These are phyloP conservation scores for Listrodromus nycthemerus DNA, from an alignment of 2,888 invertebrate genomes.

Conservation along the genomic window DNA sequence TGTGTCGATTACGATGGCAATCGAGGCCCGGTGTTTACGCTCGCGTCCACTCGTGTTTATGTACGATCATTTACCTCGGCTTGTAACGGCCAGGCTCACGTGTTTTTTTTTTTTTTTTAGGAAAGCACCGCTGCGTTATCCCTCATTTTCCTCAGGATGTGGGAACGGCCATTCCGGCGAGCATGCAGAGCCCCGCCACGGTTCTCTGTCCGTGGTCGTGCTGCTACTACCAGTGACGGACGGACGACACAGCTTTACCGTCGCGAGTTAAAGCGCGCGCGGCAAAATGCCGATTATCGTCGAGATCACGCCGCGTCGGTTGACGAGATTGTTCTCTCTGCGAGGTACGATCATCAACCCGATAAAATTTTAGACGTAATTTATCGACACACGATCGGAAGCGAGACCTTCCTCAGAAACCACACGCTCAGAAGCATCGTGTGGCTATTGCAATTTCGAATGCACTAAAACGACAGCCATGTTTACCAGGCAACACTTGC, in stretches of 20 bases:
- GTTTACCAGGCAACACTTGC: constrained; percentile 75
- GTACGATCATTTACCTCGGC: constrained; percentile 51
- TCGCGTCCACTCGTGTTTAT: constrained; percentile 20
- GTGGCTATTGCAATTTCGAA: constrained; percentile 77
- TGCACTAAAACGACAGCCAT: constrained; percentile 76
- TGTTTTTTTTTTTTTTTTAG: constrained; percentile 24
- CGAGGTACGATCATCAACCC: not conserved
- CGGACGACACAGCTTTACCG: constrained; percentile 21
- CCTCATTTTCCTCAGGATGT: constrained; percentile 73
- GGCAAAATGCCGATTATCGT: constrained; percentile 66
- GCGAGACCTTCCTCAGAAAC: not conserved
- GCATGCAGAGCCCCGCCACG: constrained; percentile 78
- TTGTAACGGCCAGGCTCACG: constrained; percentile 58
- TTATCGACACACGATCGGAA: constrained; percentile 32
- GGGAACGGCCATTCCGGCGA: constrained; percentile 79
- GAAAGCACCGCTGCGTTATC: constrained; percentile 74
- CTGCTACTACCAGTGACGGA: constrained; percentile 18
- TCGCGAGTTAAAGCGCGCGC: constrained; percentile 64
- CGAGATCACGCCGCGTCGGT: constrained; percentile 9
- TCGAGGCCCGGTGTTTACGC: constrained; percentile 26
- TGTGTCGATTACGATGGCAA: constrained; percentile 6
- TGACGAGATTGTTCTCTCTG: not conserved
- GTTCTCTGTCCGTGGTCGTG: constrained; percentile 59
- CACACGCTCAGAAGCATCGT: constrained; percentile 70
- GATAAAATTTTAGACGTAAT: not conserved